phyloP scores from a whole-genome alignment of 1,140 invertebrate genomes.

The Bombus picipes region DNA sequence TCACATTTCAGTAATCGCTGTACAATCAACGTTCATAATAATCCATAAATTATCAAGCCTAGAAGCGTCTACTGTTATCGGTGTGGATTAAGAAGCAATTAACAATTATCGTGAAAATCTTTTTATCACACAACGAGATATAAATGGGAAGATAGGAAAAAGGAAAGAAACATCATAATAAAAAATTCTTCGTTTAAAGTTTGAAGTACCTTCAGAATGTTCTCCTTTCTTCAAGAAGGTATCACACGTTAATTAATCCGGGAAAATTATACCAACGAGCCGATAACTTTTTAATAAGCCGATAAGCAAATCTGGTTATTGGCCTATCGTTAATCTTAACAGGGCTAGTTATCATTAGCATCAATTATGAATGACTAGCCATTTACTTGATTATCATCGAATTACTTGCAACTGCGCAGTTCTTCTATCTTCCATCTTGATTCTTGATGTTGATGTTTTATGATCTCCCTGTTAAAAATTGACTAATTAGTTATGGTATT shows the following conservation, averaged over 20 bases:
- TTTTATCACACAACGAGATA: neutral
- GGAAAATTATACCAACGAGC: neutral
- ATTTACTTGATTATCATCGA: neutral
- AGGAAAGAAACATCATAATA: neutral
- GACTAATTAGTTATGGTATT: neutral
- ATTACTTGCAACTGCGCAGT: constrained; percentile 21
- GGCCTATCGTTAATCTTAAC: neutral
- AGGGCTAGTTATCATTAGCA: neutral
- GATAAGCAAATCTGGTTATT: constrained; percentile 2
- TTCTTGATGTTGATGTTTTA: neutral
- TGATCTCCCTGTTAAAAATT: neutral
- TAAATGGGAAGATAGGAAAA: neutral
- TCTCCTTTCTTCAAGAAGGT: too few relatives aligned
- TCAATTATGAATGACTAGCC: neutral
- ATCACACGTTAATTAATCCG: neutral
- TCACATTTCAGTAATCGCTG: neutral
- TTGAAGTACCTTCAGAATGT: neutral
- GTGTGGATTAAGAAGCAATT: neutral
- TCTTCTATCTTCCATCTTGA: neutral
- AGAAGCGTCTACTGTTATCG: neutral
- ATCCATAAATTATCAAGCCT: too few relatives aligned
- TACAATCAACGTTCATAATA: neutral
- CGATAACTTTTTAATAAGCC: neutral
- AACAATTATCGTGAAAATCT: neutral
- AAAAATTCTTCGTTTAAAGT: neutral